Percentiles rank a stretch among this genome's conserved stretches.
Evolutionary conservation across 92 coral and sea anemone genomes (phyloP).

Genomic region (Pocillopora meandrina): DNA sequence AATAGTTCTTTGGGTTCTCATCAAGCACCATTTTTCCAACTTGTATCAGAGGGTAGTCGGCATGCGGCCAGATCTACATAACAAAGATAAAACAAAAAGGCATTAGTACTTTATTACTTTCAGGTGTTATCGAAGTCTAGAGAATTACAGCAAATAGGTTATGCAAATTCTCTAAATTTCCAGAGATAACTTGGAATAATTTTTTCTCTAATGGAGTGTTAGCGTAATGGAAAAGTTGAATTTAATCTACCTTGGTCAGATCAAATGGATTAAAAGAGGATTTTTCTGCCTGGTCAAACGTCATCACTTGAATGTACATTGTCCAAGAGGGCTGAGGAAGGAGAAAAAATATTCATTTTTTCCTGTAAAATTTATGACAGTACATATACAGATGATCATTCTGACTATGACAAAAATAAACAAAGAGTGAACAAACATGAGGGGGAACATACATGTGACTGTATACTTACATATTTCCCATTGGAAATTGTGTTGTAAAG

Average conservation of each 20-base stretch:
- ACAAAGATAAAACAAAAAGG: neutral
- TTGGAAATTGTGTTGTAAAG: slow-evolving; percentile 87
- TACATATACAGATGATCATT: neutral
- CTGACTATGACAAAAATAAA: too few relatives aligned
- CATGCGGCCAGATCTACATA: slow-evolving; percentile 91
- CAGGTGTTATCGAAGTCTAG: neutral
- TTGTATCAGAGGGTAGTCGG: slow-evolving; percentile 83
- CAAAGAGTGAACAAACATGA: too few relatives aligned
- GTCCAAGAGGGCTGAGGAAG: slow-evolving; percentile 91
- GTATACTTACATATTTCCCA: slow-evolving; percentile 80
- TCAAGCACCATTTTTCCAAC: slow-evolving; percentile 96
- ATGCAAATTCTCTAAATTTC: too few relatives aligned
- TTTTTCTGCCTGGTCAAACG: slow-evolving; percentile 91
- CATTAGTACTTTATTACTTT: neutral
- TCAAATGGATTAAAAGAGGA: slow-evolving; percentile 91
- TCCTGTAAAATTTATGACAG: neutral
- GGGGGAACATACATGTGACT: too few relatives aligned
- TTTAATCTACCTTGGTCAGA: slow-evolving; percentile 80
- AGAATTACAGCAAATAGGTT: neutral
- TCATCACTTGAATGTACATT: slow-evolving; percentile 95
- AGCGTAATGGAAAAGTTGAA: neutral
- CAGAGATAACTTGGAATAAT: too few relatives aligned
- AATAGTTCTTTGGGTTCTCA: slow-evolving; percentile 94
- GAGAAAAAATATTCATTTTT: neutral
- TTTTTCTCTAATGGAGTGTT: too few relatives aligned